Base-by-base conservation (phyloP, 2,113 vertebrate species). In the Myanophis thanlyinensis region DNA sequence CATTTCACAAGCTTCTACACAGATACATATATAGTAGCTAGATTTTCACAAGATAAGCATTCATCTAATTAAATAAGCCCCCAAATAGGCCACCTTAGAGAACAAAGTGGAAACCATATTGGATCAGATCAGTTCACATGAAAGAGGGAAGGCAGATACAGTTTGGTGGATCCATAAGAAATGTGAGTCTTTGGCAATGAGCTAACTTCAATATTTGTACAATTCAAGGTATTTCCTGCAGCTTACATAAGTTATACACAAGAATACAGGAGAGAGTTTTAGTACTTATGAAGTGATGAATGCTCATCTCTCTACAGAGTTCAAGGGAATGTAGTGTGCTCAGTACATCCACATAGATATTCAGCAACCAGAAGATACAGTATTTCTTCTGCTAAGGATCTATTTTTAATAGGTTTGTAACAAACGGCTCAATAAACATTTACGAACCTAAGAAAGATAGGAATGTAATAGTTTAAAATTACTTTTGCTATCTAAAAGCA, bases 201-300 rank as follows among this genome's bases (percentile, higher is more conserved):
- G 94, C 95, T 96, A 95, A 96, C 93, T 85, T 94, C 94, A 96
- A 52, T 95, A 94, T 96, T 97, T 96, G 54, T 92, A 89, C 67
- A 94, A 94, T 96, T 95, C 13, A 0, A 96, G 93, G 93, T 95
- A 96, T 97, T 97, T 96, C 94, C 94, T 94, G 30, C 23, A 35
- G 59, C 93, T 94, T 94, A 94, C 93, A 91, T 80, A 87, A 90
- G 92, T 86, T 94, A 92, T 91, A 92, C 18, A 91, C 92, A 91
- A 91, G 95, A 95, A 96, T 85, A 91, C n/a, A 92, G 84, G 53
- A 51, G 93, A 90, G 91, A 87, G 62, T 92, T 73, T 84, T 89
- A 95, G 73, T 91, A 93, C 91, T 73, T 92, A 90, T 85, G 89
- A 94, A n/a, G 91, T 84, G 96, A 89, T 73, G 51, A 93, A 62